These are phyloP conservation scores for Plutomurus gul DNA, from an alignment of 1,140 invertebrate species.

Conservation along the genomic window DNA sequence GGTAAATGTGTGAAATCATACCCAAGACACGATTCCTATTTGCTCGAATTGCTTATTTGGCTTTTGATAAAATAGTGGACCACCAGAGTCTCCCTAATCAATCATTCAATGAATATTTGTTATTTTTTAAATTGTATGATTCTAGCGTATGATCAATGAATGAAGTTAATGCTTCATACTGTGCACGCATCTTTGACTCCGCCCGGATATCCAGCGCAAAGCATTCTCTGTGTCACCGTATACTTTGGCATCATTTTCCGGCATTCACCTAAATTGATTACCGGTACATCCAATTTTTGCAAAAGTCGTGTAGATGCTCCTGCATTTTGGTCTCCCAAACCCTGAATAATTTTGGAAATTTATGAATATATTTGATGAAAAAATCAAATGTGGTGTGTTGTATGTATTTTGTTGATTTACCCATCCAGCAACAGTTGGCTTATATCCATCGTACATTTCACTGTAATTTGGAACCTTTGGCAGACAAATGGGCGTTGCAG, in stretches of 20 bases:
- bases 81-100: conserved; percentile 32
- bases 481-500: conserved; percentile 32
- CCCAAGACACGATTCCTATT: conserved; percentile 70
- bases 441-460: background rate
- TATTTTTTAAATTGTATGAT: background rate
- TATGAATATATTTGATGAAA: background rate
- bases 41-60: conserved; percentile 56
- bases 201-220: conserved; percentile 74
- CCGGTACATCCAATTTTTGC: conserved; percentile 32
- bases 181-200: conserved; percentile 77
- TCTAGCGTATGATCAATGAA: background rate
- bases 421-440: background rate
- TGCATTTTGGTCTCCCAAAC: conserved; percentile 16
- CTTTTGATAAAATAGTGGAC: conserved; percentile 5
- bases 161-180: background rate
- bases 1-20: background rate
- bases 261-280: background rate
- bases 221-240: conserved; percentile 59
- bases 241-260: conserved; percentile 28
- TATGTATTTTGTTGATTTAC: background rate
- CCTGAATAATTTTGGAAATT: background rate
- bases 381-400: no score
- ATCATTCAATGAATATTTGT: background rate
- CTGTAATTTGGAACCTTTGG: background rate
- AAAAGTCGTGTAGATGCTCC: conserved; percentile 26